Conservation (phyloP, 1,140 invertebrate genomes). For the Archegozetes longisetosus region DNA sequence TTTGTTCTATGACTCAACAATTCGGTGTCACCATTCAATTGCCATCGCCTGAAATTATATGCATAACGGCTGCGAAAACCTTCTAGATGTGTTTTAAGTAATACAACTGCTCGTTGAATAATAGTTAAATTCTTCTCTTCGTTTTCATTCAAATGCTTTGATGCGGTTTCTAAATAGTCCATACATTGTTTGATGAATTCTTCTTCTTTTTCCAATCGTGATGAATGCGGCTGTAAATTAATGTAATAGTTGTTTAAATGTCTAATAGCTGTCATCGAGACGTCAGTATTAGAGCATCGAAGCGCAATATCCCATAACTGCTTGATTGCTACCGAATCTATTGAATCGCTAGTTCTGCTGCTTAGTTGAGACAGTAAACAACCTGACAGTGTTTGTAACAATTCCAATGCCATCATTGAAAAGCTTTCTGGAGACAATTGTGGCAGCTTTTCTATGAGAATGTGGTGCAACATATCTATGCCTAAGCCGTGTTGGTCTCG, state of each 20-base stretch:
- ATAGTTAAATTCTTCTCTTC: conserved; percentile 66
- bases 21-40: conserved; percentile 51
- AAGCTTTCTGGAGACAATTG: conserved; percentile 68
- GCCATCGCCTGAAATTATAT: conserved; percentile 66
- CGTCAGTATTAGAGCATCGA: conserved; percentile 71
- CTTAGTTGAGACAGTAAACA: conserved; percentile 36
- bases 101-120: conserved; percentile 67
- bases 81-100: conserved; percentile 80
- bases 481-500: conserved; percentile 76
- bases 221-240: conserved; percentile 31
- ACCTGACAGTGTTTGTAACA: conserved; percentile 79
- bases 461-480: conserved; percentile 63
- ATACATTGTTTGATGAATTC: conserved; percentile 74
- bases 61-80: conserved; percentile 71
- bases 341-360: not conserved
- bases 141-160: conserved; percentile 43
- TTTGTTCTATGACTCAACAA: conserved; percentile 48
- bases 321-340: conserved; percentile 48
- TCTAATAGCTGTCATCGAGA: conserved; percentile 81
- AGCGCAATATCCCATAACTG: conserved; percentile 85
- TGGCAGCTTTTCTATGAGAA: conserved; percentile 75
- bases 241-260: conserved; percentile 84
- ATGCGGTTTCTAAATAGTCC: conserved; percentile 64
- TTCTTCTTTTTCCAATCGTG: conserved; percentile 58
- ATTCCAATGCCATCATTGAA: conserved; percentile 71